Base-by-base conservation (phyloP, 1,140 invertebrate genomes). In the Lepidostoma basale region DNA sequence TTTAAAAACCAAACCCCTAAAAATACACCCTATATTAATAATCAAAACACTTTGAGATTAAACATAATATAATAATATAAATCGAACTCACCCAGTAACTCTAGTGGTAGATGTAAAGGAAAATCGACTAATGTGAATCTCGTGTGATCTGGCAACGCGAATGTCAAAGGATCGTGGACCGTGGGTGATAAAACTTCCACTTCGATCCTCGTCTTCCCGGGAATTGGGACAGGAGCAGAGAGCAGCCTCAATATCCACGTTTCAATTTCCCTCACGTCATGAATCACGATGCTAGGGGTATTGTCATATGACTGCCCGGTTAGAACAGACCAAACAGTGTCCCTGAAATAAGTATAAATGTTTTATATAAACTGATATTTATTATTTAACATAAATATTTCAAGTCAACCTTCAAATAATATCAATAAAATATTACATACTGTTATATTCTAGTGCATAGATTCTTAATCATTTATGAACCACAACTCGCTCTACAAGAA, bases 211-310 rank as follows among this genome's bases (percentile, higher is more conserved):
- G 97, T 99, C 82, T 97, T 98, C 22, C 95, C 93, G 18, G 97
- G 97, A 22, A 99, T 95, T 3, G 97, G 96, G 22, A 99, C 97
- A 1, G 98, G 98, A 49, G 96, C 95, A 73, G 96, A 98, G 22
- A 99, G 85, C 6, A 99, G 84, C 58, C 96, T 87, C 33, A 99
- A 80, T 69, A 99, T 98, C 97, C 98, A 99, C 0, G 95, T 99
- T 82, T 99, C 98, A 65, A 99, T 96, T 81, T 99, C 97, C 63
- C 93, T 87, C 4, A 99, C 94, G 80, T 99, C 97, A 77, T 97
- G 95, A 74, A 98, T 84, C 3, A 98, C 91, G 52, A 96, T 91
- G 0, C 92, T 92, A 1, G 95, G 91, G 16, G 91, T 90, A 22
- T 88, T 88, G 36, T 95, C 92, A 60, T 88, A 84, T 14, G 88